Evolutionary conservation across 2,888 invertebrate species (phyloP).

Genomic region (Caenorhabditis zanzibari): DNA sequence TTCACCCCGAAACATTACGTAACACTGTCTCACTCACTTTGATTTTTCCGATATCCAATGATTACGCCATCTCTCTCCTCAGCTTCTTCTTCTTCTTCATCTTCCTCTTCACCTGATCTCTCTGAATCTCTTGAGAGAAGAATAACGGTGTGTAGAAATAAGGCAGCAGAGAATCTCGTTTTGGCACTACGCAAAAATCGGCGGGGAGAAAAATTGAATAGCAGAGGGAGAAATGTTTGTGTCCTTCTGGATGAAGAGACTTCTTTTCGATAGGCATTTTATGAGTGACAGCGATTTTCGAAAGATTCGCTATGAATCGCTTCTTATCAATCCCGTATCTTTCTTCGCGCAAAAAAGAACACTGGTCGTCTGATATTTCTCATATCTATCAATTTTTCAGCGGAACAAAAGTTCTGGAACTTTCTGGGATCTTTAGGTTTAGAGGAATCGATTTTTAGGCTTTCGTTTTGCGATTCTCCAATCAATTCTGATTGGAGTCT

Average conservation of each 20-base stretch:
- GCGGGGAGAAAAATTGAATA: constrained; percentile 31
- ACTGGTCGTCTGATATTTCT: constrained; percentile 1
- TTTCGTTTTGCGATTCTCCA: too few relatives aligned
- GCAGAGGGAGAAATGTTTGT: constrained; percentile 25
- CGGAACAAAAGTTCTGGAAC: neutral
- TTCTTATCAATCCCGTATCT: constrained; percentile 10
- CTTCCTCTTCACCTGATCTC: neutral
- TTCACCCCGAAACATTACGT: neutral
- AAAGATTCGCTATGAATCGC: constrained; percentile 7
- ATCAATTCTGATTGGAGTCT: too few relatives aligned
- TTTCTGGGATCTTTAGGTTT: neutral
- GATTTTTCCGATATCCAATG: constrained; percentile 31
- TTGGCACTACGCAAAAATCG: constrained; percentile 27
- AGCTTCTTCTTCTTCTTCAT: neutral
- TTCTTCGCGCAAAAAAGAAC: neutral
- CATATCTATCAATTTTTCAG: neutral
- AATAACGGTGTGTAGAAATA: constrained; percentile 34
- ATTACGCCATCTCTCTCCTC: constrained; percentile 36
- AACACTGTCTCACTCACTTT: constrained; percentile 17
- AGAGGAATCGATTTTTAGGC: too few relatives aligned
- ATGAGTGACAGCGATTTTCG: constrained; percentile 31
- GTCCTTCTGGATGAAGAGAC: constrained; percentile 21
- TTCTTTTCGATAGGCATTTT: constrained; percentile 28
- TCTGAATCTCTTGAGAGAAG: constrained; percentile 4
- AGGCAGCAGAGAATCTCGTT: constrained; percentile 31